Base-by-base conservation (phyloP, 2,113 vertebrate genomes). In the Muscicapa adusta region DNA sequence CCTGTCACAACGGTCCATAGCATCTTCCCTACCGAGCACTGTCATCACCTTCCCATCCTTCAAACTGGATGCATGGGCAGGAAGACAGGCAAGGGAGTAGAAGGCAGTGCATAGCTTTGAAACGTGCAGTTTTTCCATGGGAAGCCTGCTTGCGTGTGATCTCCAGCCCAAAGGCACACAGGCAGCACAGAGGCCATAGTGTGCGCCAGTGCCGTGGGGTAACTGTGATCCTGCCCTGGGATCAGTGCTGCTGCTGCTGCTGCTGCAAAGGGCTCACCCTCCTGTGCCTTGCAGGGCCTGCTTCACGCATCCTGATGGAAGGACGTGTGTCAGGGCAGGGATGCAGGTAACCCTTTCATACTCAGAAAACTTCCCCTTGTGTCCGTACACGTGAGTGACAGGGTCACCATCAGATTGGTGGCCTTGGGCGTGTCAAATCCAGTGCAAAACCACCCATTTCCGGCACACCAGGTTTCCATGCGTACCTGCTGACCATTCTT, bases 181-280 rank as follows among this genome's bases (percentile, higher is more conserved):
- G 19, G 23, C 48, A 45, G 67, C 0, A 0, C 2, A 16, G 23
- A 66, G 43, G 48, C 34, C 12, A 0, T 1, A 14, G 31, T 6
- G 31, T 31, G 60, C 77, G 54, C 31, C 18, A 4, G 2, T 22
- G 47, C 53, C 4, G 0, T 2, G 33, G 33, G 51, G 33, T 50
- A 19, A 40, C 14, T 1, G 22, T 5, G 24, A 43, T 25, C 36
- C 43, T 57, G 85, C 81, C 1, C 1, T 43, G 66, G 85, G 78
- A 26, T 68, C 12, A 0, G n/a, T 20, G 14, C 60, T 47, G 60
- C 36, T 8, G 10, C 60, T 47, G 60, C 36, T 8, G 10, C 23
- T 16, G 0, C 1, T 33, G 29, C 9, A 19, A 65, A 88, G 70
- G 5, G 10, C 60, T 85, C 77, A 3, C 43, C 9, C 31, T 76